Conservation (phyloP, 2,888 invertebrate genomes). For the Ennomos erosarius region DNA sequence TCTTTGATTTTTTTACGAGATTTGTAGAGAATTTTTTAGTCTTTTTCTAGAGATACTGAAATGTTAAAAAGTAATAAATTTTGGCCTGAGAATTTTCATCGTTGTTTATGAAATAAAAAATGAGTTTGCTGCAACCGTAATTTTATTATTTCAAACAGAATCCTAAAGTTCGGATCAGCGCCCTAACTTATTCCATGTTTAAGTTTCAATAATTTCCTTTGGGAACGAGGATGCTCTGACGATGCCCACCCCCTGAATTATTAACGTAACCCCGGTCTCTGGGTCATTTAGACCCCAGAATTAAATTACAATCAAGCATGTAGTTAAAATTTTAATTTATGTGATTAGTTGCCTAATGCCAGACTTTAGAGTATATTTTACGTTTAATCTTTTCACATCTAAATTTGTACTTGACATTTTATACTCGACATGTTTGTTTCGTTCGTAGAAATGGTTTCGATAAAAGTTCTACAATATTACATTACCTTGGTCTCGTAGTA, state of each 20-base stretch:
- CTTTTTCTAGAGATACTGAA: too few species aligned
- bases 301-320: constrained; percentile 46
- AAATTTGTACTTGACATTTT: too few species aligned
- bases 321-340: constrained; percentile 31
- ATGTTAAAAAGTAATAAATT: background rate
- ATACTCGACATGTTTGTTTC: too few species aligned
- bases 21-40: too few species aligned
- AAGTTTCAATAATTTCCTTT: constrained; percentile 78
- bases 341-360: constrained; percentile 4
- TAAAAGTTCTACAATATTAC: too few species aligned
- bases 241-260: constrained; percentile 71
- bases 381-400: too few species aligned
- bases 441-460: too few species aligned
- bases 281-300: constrained; percentile 56
- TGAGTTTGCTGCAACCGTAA: constrained; percentile 41
- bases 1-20: too few species aligned
- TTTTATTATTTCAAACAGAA: constrained; percentile 56
- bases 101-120: constrained; percentile 26
- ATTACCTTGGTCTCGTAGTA: too few species aligned
- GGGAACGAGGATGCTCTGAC: constrained; percentile 70
- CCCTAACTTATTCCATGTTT: constrained; percentile 59
- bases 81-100: background rate
- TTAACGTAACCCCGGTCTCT: constrained; percentile 60
- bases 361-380: too few species aligned
- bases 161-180: constrained; percentile 41